Evolutionary conservation across 2,113 vertebrate species (phyloP).

Genomic region (Notechis scutatus): DNA sequence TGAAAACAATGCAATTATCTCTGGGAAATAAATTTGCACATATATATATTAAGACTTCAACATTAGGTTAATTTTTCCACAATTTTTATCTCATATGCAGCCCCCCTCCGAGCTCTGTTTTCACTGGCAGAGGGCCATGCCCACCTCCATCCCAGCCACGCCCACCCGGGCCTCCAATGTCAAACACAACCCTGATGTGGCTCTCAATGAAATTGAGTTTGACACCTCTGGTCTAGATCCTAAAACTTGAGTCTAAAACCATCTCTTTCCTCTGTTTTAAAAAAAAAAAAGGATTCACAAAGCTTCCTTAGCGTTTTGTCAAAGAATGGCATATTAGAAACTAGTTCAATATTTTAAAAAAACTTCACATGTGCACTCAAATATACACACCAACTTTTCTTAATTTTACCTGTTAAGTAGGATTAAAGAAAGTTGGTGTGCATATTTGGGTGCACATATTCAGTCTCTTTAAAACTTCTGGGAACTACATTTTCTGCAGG

Average conservation of each 20-base stretch:
- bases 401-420: not conserved
- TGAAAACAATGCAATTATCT: not conserved
- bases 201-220: too few relatives aligned
- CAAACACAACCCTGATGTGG: too few relatives aligned
- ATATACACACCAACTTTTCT: not conserved
- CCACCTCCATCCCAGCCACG: too few relatives aligned
- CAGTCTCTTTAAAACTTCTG: not conserved
- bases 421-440: not conserved
- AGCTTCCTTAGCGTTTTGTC: not conserved
- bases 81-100: not conserved
- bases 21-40: not conserved
- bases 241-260: not conserved
- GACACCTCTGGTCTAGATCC: not conserved
- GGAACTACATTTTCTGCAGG: not conserved
- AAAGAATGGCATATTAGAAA: not conserved
- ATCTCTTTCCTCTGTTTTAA: not conserved
- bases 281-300: not conserved
- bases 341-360: not conserved
- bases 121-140: too few relatives aligned
- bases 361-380: not conserved
- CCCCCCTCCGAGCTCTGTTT: too few relatives aligned
- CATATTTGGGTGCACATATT: not conserved
- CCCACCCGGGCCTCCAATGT: too few relatives aligned
- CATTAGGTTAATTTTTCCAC: not conserved
- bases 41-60: not conserved